Percentiles rank a stretch among this genome's conserved stretches.
Evolutionary conservation across 2,113 vertebrate species (phyloP).

Genomic region (Labeo catla): DNA sequence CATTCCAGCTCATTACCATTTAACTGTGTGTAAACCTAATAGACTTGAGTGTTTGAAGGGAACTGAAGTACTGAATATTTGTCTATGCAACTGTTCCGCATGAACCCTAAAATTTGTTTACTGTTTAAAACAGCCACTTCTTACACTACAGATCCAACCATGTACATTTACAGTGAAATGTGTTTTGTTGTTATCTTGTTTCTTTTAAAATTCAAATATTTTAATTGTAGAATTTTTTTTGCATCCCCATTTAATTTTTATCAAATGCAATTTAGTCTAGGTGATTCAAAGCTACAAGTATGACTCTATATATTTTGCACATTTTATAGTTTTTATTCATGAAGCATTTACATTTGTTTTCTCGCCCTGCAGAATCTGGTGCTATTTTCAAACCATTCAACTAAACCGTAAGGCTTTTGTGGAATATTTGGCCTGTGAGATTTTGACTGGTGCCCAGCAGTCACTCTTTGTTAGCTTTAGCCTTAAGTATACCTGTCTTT

Average conservation of each 20-base stretch:
- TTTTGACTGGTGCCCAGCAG: slow-evolving; percentile 65
- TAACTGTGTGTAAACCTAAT: background rate
- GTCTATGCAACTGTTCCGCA: slow-evolving; percentile 51
- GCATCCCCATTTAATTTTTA: background rate
- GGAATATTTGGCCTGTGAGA: background rate
- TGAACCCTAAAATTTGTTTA: slow-evolving; percentile 39
- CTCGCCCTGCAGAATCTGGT: slow-evolving; percentile 15
- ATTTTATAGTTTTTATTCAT: slow-evolving; percentile 61
- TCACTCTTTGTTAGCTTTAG: slow-evolving; percentile 28
- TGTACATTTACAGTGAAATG: slow-evolving; percentile 15
- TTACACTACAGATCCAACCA: slow-evolving; percentile 50
- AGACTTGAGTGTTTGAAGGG: slow-evolving; percentile 37
- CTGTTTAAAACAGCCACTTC: slow-evolving; percentile 47
- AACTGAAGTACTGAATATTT: slow-evolving; percentile 17
- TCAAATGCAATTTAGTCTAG: slow-evolving; percentile 11
- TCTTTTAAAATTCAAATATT: slow-evolving; percentile 44
- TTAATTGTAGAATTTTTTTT: slow-evolving; percentile 21
- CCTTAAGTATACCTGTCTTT: slow-evolving; percentile 38
- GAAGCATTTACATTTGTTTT: slow-evolving; percentile 64
- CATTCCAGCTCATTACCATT: slow-evolving; percentile 29
- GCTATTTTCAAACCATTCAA: slow-evolving; percentile 22
- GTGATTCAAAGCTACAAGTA: slow-evolving; percentile 8
- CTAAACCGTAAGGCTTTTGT: slow-evolving; percentile 21
- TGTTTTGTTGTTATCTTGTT: slow-evolving; percentile 36
- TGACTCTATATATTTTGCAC: slow-evolving; percentile 76